A percentile compares a stretch with the other conserved stretches of the same genome.
Evolutionary conservation across 2,797 vertebrate genomes (phyloP).

Genomic region (Hoplostethus atlanticus): DNA sequence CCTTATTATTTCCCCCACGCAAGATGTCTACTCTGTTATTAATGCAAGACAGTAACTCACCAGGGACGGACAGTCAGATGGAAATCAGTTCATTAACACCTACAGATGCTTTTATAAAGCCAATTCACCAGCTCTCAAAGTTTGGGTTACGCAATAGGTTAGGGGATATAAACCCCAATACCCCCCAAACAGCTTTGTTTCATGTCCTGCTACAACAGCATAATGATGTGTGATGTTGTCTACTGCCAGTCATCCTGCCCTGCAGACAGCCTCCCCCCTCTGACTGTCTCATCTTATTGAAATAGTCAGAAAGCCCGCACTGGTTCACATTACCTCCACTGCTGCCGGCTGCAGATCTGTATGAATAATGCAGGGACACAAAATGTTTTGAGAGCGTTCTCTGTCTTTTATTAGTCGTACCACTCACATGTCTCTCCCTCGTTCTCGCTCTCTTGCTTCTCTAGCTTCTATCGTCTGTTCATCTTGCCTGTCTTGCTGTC

Average conservation of each 20-base stretch:
- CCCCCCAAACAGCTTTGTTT: constrained; percentile 31
- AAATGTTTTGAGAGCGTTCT: constrained; percentile 65
- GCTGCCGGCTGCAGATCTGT: constrained; percentile 57
- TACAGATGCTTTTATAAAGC: constrained; percentile 1
- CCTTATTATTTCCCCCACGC: too few species aligned
- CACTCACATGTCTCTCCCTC: constrained; percentile 2
- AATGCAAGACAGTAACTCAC: not conserved
- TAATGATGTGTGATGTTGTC: constrained; percentile 47
- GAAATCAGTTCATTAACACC: constrained; percentile 16
- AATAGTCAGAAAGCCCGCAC: constrained; percentile 35
- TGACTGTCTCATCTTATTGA: constrained; percentile 52
- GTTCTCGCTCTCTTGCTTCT: not conserved
- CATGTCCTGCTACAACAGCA: constrained; percentile 28
- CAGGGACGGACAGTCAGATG: not conserved
- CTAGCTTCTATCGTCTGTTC: constrained; percentile 6
- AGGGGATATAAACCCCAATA: constrained; percentile 29
- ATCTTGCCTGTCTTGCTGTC: constrained; percentile 39
- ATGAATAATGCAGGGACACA: constrained; percentile 72
- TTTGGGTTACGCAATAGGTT: constrained; percentile 16
- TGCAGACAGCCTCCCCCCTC: constrained; percentile 42
- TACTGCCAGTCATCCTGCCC: constrained; percentile 16
- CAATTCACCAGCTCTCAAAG: constrained; percentile 14
- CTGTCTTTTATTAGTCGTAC: constrained; percentile 52
- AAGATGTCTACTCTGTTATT: not conserved
- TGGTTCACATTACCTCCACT: constrained; percentile 39